Base-by-base conservation (phyloP, 2,113 vertebrate genomes). In the Syngnathoides biaculeatus region DNA sequence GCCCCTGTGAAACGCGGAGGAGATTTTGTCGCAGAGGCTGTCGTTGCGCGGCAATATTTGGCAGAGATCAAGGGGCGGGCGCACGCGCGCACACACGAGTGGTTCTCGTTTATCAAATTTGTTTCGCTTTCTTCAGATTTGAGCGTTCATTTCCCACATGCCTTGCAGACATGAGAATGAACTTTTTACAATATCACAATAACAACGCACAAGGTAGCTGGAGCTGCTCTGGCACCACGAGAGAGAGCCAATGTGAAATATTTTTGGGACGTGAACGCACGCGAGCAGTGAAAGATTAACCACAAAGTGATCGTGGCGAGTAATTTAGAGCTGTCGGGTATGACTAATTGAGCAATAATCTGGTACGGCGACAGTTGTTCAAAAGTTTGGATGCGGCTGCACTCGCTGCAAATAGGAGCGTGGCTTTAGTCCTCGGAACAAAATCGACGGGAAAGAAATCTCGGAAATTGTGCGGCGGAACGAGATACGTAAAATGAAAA, bases 401-500 rank as follows among this genome's bases (percentile, higher is more conserved):
- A 61, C 38, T 39, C 20, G 38, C 38, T n/a, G 15, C 12, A 14
- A 42, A 39, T 26, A 42, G 13, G 10, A 5, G 20, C 22, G 38
- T 61, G 58, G 58, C 38, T 61, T 40, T n/a, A 42, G 20, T 40
- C 22, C n/a, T 38, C 38, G 26, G 22, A 55, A 55, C 4, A 11
- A 61, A 61, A 61, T 61, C 38, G 14, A 61, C 13, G 52, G 22
- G 58, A 61, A 11, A 39, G 57, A n/a, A 30, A 59, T 39, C 35
- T 12, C 10, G 20, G 35, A 42, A 61, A 22, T 61, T 42, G 58
- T 20, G n/a, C 11, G 20, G 8, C 15, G 27, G 20, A 13, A 13
- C 5, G 38, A 42, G 19, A 61, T 61, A 40, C 22, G 20, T 39
- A 40, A 22, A 39, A 40, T 11, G 20, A 61, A 39, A 39, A 39